Evolutionary conservation across 2,797 vertebrate species (phyloP).

Genomic region (Morelia viridis): DNA sequence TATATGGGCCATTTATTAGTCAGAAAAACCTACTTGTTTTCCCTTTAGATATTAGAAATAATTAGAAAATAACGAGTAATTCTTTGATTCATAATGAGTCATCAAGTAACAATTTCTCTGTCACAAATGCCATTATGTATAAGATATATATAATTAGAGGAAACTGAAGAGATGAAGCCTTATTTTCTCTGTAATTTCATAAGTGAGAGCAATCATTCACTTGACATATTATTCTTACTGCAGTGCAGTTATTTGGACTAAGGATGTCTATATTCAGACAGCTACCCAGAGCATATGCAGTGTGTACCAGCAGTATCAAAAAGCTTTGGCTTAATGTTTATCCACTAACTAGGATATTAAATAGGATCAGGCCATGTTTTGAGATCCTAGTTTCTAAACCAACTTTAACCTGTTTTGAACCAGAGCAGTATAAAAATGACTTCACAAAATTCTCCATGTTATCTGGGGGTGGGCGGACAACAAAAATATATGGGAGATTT

Average conservation of each 20-base stretch:
- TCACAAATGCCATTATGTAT: not conserved
- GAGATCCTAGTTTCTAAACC: too few relatives aligned
- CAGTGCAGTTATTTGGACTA: not conserved
- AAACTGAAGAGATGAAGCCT: not conserved
- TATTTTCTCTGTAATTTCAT: not conserved
- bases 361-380: too few relatives aligned
- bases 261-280: not conserved
- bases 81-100: not conserved
- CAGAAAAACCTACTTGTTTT: not conserved
- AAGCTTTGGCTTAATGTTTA: not conserved
- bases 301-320: not conserved
- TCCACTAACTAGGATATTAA: too few relatives aligned
- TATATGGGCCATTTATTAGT: not conserved
- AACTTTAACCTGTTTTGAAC: too few relatives aligned
- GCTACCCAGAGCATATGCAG: not conserved
- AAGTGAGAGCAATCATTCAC: not conserved
- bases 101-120: not conserved
- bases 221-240: not conserved
- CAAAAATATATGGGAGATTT: not conserved
- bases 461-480: too few relatives aligned
- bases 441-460: too few relatives aligned
- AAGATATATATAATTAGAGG: not conserved
- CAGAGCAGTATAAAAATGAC: too few relatives aligned
- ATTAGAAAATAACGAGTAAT: not conserved
- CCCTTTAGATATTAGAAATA: not conserved